Evolutionary conservation across 2,888 invertebrate species (phyloP).

Genomic region (Auanema sp.): DNA sequence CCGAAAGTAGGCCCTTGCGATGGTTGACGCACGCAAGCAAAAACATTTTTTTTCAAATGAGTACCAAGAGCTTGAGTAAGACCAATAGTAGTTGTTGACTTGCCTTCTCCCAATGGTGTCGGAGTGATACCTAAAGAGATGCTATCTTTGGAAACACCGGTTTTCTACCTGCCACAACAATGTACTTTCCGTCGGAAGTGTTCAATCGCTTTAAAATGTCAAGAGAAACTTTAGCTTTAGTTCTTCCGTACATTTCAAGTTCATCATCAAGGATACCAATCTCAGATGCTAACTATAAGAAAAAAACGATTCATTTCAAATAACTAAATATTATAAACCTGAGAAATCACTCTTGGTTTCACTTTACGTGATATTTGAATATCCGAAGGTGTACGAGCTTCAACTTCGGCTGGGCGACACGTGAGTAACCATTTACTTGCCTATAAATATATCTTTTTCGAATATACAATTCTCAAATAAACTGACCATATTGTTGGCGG

Average conservation of each 20-base stretch:
- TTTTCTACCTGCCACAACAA: conserved; percentile 82
- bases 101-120: conserved; percentile 97
- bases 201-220: conserved; percentile 78
- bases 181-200: conserved; percentile 80
- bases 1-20: conserved; percentile 99
- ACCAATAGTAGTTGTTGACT: conserved; percentile 92
- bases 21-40: conserved; percentile 93
- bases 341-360: too few species aligned
- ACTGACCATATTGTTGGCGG: too few species aligned
- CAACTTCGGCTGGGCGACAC: too few species aligned
- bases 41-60: conserved; percentile 77
- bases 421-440: too few species aligned
- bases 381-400: too few species aligned
- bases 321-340: too few species aligned
- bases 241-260: conserved; percentile 85
- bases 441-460: too few species aligned
- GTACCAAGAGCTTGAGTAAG: conserved; percentile 84
- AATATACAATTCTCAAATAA: too few species aligned
- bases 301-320: too few species aligned
- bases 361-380: too few species aligned
- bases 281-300: conserved; percentile 56
- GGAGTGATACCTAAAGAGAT: conserved; percentile 81
- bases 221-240: conserved; percentile 89
- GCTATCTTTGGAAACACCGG: neutral
- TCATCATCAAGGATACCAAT: conserved; percentile 74